phyloP scores from a whole-genome alignment of 2,113 vertebrate species.

The Axis porcinus region DNA sequence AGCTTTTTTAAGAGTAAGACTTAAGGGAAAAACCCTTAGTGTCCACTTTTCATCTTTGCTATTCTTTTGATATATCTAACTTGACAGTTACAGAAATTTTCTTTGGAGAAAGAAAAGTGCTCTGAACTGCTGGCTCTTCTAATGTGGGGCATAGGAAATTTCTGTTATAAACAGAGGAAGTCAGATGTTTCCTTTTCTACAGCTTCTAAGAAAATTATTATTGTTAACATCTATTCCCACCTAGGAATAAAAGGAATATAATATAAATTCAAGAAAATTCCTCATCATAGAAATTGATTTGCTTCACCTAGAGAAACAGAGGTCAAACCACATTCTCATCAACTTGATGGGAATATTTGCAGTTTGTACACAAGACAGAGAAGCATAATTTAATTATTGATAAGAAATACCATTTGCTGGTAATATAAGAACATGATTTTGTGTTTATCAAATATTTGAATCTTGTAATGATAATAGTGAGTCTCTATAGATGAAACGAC shows the following conservation, averaged over 20 bases:
- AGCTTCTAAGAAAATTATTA: slow-evolving; percentile 69
- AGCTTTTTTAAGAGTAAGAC: not conserved
- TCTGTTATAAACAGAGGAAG: slow-evolving; percentile 67
- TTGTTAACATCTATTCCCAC: slow-evolving; percentile 39
- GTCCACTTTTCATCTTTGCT: slow-evolving; percentile 42
- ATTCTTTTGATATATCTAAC: slow-evolving; percentile 46
- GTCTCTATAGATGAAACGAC: not conserved
- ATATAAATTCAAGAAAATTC: slow-evolving; percentile 13
- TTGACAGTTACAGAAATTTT: slow-evolving; percentile 47
- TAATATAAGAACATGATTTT: not conserved
- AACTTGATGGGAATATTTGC: not conserved
- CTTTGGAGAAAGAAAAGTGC: slow-evolving; percentile 62
- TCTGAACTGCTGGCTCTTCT: not conserved
- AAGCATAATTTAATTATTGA: not conserved
- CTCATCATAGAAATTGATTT: not conserved
- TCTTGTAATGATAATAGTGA: not conserved
- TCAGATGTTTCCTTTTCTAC: slow-evolving; percentile 58
- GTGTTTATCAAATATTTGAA: not conserved
- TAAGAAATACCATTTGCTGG: not conserved
- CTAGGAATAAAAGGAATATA: slow-evolving; percentile 47
- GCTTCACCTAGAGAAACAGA: not conserved
- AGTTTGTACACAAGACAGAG: not conserved
- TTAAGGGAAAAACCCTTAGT: slow-evolving; percentile 4
- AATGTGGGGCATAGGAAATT: slow-evolving; percentile 47
- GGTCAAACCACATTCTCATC: not conserved